Percentiles rank a stretch among this genome's conserved stretches.
Evolutionary conservation across 2,113 vertebrate species (phyloP).

Genomic region (Motacilla alba): DNA sequence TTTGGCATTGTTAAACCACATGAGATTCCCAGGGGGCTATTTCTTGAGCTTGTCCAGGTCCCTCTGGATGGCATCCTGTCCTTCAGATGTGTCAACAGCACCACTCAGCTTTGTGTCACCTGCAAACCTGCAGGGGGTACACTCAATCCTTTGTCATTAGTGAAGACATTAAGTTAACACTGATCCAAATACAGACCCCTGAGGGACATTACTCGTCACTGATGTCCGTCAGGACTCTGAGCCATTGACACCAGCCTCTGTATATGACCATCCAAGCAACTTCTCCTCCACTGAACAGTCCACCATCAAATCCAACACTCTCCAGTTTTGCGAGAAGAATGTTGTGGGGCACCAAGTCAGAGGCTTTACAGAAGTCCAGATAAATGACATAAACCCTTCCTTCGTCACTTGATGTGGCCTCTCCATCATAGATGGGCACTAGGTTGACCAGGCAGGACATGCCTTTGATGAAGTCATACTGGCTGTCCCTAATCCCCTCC

Average conservation of each 20-base stretch:
- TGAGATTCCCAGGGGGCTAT: neutral
- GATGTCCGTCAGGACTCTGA: neutral
- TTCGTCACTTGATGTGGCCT: neutral
- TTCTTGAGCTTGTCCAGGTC: neutral
- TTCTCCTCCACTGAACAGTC: neutral
- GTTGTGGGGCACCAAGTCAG: neutral
- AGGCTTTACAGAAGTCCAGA: neutral
- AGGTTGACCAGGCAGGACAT: neutral
- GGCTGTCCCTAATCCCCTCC: neutral
- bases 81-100: neutral
- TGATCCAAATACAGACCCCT: neutral
- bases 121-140: neutral
- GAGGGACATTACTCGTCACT: neutral
- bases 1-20: neutral
- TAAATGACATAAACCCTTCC: neutral
- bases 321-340: neutral
- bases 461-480: neutral
- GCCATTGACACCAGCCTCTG: neutral
- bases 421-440: accelerated
- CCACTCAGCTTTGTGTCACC: neutral
- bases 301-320: neutral
- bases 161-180: neutral
- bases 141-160: neutral
- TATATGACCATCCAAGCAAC: neutral
- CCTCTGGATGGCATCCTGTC: neutral